A percentile compares a stretch with the other conserved stretches of the same genome.
phyloP scores from a whole-genome alignment of 2,113 vertebrate species.

The Psittacus erithacus region DNA sequence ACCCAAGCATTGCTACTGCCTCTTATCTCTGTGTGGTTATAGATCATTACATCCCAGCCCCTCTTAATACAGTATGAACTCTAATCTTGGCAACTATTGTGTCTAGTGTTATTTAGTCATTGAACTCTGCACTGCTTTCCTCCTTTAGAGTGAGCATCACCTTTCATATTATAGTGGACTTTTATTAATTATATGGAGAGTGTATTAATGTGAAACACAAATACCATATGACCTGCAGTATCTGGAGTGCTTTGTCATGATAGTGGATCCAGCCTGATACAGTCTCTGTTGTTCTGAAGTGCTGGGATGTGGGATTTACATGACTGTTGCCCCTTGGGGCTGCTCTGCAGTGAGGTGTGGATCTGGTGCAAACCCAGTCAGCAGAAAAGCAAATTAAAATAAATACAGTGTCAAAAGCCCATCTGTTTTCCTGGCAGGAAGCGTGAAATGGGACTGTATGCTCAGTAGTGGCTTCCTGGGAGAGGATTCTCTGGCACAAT shows the following conservation, averaged over 20 bases:
- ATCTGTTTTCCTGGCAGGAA: neutral
- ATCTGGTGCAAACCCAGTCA: neutral
- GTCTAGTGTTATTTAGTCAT: neutral
- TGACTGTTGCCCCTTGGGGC: neutral
- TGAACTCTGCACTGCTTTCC: neutral
- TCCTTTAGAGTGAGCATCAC: neutral
- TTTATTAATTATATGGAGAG: neutral
- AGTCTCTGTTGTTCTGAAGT: neutral
- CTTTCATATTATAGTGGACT: neutral
- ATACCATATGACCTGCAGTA: neutral
- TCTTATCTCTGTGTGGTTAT: neutral
- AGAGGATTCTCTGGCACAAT: neutral
- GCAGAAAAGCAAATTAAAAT: neutral
- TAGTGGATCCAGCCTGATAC: neutral
- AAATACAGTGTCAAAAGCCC: neutral
- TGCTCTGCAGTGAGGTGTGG: neutral
- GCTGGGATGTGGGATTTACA: neutral
- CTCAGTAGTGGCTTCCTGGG: fast-evolving
- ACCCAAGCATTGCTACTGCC: neutral
- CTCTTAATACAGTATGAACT: neutral
- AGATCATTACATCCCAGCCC: neutral
- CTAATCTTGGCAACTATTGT: neutral
- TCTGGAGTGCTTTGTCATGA: neutral
- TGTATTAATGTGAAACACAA: neutral
- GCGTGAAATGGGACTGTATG: neutral